A percentile compares a stretch with the other conserved stretches of the same genome.
Conservation (phyloP, 2,797 vertebrate genomes). For the Rhodeus uyekii region DNA sequence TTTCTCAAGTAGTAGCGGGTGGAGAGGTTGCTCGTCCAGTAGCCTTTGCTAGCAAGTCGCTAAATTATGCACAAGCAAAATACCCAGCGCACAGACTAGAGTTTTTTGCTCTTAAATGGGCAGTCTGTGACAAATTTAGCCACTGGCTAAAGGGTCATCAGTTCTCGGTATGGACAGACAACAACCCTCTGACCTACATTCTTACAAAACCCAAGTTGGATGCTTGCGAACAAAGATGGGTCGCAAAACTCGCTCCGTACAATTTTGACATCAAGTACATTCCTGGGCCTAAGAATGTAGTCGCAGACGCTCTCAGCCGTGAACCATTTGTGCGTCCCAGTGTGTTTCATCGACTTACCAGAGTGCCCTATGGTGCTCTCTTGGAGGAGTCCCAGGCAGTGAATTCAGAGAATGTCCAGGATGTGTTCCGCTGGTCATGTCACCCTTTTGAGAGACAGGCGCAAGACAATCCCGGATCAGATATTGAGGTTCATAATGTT, state of each 20-base stretch:
- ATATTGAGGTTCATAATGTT: neutral
- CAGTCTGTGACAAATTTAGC: conserved; percentile 1
- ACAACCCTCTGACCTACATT: neutral
- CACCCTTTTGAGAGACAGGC: neutral
- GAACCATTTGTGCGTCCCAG: neutral
- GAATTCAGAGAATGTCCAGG: neutral
- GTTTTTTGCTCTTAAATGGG: neutral
- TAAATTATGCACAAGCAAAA: neutral
- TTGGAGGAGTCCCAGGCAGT: neutral
- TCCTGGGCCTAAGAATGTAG: neutral
- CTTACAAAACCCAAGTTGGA: neutral
- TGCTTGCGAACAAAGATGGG: neutral
- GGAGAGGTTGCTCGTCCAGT: neutral
- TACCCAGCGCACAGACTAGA: neutral
- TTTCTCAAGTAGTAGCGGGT: neutral
- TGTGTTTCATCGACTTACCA: neutral
- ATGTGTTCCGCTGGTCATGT: neutral
- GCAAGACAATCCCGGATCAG: no score
- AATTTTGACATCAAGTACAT: neutral
- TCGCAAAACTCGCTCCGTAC: neutral
- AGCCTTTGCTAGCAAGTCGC: conserved; percentile 4
- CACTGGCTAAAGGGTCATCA: neutral
- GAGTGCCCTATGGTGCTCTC: neutral
- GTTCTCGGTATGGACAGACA: neutral
- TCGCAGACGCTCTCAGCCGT: neutral